These are phyloP conservation scores for Meteorus cinctellus DNA, from an alignment of 2,888 invertebrate genomes.

Conservation along the genomic window DNA sequence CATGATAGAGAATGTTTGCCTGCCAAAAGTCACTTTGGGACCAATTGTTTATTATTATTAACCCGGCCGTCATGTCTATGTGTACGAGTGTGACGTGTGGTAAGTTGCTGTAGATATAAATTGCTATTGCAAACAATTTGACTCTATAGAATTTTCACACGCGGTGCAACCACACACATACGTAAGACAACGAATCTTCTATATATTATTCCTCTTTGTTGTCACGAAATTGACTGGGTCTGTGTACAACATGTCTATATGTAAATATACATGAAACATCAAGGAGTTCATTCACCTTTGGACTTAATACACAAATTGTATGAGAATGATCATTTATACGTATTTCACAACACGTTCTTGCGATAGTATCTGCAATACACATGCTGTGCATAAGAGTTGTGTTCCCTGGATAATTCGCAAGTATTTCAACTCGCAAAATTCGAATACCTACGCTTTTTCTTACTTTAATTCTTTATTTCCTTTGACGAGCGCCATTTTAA, in stretches of 20 bases:
- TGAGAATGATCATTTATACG: not conserved
- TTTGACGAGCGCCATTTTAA: too few relatives aligned
- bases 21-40: not conserved
- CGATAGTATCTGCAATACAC: too few relatives aligned
- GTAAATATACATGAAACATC: slow-evolving; percentile 1
- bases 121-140: not conserved
- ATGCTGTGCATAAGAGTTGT: too few relatives aligned
- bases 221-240: not conserved
- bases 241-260: not conserved
- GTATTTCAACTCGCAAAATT: too few relatives aligned
- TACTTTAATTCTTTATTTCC: too few relatives aligned
- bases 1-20: not conserved
- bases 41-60: not conserved
- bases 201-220: not conserved
- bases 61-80: not conserved
- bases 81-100: not conserved
- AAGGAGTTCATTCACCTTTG: not conserved
- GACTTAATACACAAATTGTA: not conserved
- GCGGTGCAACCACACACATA: not conserved
- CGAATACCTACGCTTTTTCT: too few relatives aligned
- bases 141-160: not conserved
- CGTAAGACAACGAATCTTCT: not conserved
- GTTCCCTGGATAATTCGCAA: too few relatives aligned
- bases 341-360: too few relatives aligned
- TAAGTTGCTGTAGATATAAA: not conserved